phyloP scores from a whole-genome alignment of 2,888 invertebrate genomes.

The Geotrupes spiniger region DNA sequence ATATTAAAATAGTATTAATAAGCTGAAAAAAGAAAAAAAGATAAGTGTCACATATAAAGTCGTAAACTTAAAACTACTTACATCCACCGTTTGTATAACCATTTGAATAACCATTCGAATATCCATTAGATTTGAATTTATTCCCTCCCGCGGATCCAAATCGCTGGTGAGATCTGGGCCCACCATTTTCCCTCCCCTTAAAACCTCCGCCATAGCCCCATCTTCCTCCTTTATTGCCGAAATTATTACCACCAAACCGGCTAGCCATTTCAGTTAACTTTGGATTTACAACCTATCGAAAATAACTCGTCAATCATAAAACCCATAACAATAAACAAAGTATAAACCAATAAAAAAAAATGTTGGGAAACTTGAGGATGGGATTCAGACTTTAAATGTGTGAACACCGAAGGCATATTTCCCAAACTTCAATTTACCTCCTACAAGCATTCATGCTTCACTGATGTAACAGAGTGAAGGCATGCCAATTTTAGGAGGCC shows the following conservation, averaged over 20 bases:
- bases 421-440: constrained; percentile 64
- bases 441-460: constrained; percentile 73
- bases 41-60: no score
- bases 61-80: neutral
- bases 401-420: constrained; percentile 80
- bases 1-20: no score
- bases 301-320: no score
- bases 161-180: constrained; percentile 37
- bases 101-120: constrained; percentile 9
- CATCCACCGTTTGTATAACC: constrained; percentile 15
- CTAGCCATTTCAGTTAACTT: constrained; percentile 78
- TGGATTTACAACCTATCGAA: constrained; percentile 72
- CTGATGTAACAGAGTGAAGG: constrained; percentile 59
- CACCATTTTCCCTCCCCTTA: constrained; percentile 43
- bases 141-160: constrained; percentile 24
- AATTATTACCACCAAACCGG: constrained; percentile 58
- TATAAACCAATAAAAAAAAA: constrained; percentile 13
- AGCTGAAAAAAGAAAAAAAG: no score
- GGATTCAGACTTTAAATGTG: constrained; percentile 68
- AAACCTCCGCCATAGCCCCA: constrained; percentile 52
- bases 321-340: no score
- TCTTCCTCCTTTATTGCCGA: constrained; percentile 55
- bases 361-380: constrained; percentile 60
- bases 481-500: constrained; percentile 76
- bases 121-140: neutral